phyloP scores from a whole-genome alignment of 2,113 vertebrate species.

The Sula dactylatra region DNA sequence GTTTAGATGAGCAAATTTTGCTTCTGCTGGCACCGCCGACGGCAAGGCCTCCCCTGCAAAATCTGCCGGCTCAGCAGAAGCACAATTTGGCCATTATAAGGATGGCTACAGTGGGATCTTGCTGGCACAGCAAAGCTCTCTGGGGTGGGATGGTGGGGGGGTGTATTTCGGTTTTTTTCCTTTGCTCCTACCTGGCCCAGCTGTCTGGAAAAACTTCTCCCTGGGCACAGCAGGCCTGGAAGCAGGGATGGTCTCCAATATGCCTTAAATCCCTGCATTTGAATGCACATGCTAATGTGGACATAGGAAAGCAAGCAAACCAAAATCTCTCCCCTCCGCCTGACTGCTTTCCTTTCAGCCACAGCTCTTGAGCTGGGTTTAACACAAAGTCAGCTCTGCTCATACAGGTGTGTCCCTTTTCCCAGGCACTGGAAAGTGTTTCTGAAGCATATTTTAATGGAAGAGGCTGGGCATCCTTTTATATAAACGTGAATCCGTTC shows the following conservation, averaged over 20 bases:
- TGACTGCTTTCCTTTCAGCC: neutral
- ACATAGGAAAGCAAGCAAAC: neutral
- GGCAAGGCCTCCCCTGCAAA: constrained; percentile 26
- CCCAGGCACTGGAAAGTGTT: neutral
- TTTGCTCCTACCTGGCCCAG: neutral
- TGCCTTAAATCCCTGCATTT: neutral
- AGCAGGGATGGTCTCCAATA: neutral
- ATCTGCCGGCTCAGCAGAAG: constrained; percentile 50
- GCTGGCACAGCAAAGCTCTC: constrained; percentile 35
- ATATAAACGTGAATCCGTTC: neutral
- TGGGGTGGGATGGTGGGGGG: neutral
- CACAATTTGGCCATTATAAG: constrained; percentile 48
- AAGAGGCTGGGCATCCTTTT: neutral
- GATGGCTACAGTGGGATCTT: constrained; percentile 21
- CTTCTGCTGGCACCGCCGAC: neutral
- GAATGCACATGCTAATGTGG: neutral
- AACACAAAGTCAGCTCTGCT: neutral
- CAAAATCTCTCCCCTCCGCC: neutral
- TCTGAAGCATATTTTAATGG: neutral
- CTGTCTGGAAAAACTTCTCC: constrained; percentile 21
- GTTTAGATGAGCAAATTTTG: neutral
- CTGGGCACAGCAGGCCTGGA: neutral
- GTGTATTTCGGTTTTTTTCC: neutral
- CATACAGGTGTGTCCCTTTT: neutral
- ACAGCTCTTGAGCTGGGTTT: neutral